Evolutionary conservation across 2,888 invertebrate species (phyloP), one percentile per base, ranked within the genome.

Genomic region (Drosophila ezoana): DNA sequence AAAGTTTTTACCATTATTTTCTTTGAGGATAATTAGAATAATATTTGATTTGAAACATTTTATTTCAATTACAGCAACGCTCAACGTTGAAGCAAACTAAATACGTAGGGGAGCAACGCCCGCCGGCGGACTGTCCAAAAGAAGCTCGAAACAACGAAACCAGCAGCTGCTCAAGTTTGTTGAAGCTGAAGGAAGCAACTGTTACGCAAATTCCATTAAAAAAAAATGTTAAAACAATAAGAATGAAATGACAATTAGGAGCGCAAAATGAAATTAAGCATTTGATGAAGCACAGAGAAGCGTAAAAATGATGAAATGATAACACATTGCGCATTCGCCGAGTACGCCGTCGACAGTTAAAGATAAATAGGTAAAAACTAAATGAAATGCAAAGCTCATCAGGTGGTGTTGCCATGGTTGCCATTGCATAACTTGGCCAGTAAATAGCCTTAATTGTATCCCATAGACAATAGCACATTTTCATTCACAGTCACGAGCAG

Each of bases 11-110:
- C 72, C 83, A 75, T 77, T 88, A 74, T 88, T 88, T 87, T 87
- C 80, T 58, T 76, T 77, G 73, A 68, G 70, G 57, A 79, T 89
- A 89, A 86, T 89, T 87, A 85, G 79, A 85, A 86, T 85, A 86
- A 89, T 87, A 89, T 87, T 89, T 86, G 77, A 84, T 76, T 87
- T 79, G 71, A 76, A 89, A 86, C 87, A 89, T 87, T 89, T 86
- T 85, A 89, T 89, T 86, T 89, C 89, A 89, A 86, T 86, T 89
- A 84, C 72, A 72, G 58, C 60, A 59, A 28, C 32, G 64, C 37
- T 58, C 37, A 41, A 58, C 69, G 41, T 44, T 68, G 54, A 35
- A 59, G 65, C 64, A 67, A 77, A 72, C 79, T 80, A 70, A 80
- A 86, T 74, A 76, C 68, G 43, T 65, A 57, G 66, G 81, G 58